These are phyloP conservation scores for Malurus splendens DNA, from an alignment of 2,797 vertebrate genomes.

Conservation along the genomic window DNA sequence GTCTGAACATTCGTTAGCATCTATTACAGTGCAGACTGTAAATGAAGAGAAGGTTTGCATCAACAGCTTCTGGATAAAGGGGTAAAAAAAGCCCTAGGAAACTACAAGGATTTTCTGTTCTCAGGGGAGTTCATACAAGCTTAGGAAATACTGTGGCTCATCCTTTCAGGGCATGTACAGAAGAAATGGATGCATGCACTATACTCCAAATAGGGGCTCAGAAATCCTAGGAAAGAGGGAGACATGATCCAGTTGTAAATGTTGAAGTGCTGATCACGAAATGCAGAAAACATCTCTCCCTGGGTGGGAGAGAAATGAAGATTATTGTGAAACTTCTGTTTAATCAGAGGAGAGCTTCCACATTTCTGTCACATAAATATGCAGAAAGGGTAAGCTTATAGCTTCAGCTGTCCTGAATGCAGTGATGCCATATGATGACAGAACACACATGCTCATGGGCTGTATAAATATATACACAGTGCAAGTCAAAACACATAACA, in stretches of 20 bases:
- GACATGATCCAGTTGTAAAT: background rate
- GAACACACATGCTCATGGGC: conserved; percentile 20
- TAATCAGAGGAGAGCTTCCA: conserved; percentile 16
- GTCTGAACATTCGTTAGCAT: background rate
- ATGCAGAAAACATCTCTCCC: background rate
- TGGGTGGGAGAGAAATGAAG: background rate
- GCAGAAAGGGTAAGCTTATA: conserved; percentile 14
- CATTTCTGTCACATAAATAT: conserved; percentile 41
- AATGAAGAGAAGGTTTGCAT: background rate
- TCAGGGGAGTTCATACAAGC: background rate
- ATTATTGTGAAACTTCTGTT: conserved; percentile 14
- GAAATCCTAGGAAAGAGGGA: background rate
- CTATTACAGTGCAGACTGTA: background rate
- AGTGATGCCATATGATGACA: conserved; percentile 33
- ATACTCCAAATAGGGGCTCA: background rate
- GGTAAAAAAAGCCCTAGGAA: background rate
- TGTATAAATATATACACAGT: conserved; percentile 29
- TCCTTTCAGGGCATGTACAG: background rate
- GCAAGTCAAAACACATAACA: conserved; percentile 7
- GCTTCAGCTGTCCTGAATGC: conserved; percentile 22
- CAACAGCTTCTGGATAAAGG: background rate
- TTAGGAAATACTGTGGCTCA: background rate
- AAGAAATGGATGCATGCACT: background rate
- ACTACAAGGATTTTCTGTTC: background rate
- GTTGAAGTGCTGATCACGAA: background rate